These are phyloP conservation scores for Leptopilina syphax DNA, from an alignment of 2,888 invertebrate species.

Conservation along the genomic window DNA sequence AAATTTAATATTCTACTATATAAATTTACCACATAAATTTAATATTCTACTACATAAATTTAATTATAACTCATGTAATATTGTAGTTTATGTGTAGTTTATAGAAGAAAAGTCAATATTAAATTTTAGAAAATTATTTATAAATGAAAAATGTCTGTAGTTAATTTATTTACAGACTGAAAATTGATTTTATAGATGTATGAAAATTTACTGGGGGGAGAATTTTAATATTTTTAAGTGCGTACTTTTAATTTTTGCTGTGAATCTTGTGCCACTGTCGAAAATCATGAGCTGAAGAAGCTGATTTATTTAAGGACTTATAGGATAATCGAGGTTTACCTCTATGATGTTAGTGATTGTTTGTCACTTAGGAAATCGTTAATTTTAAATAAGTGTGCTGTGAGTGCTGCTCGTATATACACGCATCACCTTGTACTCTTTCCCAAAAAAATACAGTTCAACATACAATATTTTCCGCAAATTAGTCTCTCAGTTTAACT, in stretches of 20 bases:
- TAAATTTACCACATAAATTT: too few relatives aligned
- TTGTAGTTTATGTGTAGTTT: too few relatives aligned
- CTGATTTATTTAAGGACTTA: constrained; percentile 31
- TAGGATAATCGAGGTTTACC: constrained; percentile 48
- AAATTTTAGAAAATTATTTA: background rate
- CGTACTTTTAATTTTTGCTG: background rate
- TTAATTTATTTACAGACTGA: too few relatives aligned
- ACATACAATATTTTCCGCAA: constrained; percentile 42
- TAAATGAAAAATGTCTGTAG: too few relatives aligned
- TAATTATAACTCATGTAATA: too few relatives aligned
- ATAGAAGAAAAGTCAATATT: too few relatives aligned
- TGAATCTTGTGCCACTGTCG: constrained; percentile 1
- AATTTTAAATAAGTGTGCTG: constrained; percentile 69
- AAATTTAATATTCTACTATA: too few relatives aligned
- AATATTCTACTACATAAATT: too few relatives aligned
- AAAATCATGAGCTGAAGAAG: background rate
- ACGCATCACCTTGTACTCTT: constrained; percentile 53
- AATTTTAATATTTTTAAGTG: background rate
- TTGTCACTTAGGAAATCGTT: constrained; percentile 61
- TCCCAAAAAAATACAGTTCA: constrained; percentile 51
- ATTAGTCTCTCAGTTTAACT: constrained; percentile 41
- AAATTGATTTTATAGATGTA: background rate
- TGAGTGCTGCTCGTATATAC: constrained; percentile 61
- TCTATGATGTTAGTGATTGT: constrained; percentile 57
- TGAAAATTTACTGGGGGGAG: background rate